A percentile compares a stretch with the other conserved stretches of the same genome.
phyloP scores from a whole-genome alignment of 2,888 invertebrate species.

The Aplocera efformata region DNA sequence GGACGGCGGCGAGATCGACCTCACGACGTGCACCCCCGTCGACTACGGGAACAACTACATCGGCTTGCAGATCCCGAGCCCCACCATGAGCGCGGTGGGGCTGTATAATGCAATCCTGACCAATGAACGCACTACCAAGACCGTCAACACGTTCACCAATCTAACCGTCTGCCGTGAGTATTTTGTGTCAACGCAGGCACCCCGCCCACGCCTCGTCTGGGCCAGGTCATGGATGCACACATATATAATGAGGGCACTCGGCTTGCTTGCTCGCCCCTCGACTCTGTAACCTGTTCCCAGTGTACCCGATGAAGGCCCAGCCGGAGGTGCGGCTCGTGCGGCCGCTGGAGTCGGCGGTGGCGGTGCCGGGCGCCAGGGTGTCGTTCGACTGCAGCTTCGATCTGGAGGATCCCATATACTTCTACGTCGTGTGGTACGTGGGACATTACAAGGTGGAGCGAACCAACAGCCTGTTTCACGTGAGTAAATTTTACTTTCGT shows the following conservation, averaged over 20 bases:
- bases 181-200: too few relatives aligned
- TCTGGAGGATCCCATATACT: conserved; percentile 27
- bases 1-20: conserved; percentile 19
- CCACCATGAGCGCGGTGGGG: conserved; percentile 21
- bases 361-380: conserved; percentile 33
- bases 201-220: too few relatives aligned
- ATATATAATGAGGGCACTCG: too few relatives aligned
- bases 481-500: conserved; percentile 30
- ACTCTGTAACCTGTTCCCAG: too few relatives aligned
- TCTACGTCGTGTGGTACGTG: conserved; percentile 38
- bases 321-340: conserved; percentile 20
- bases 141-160: conserved; percentile 18
- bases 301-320: not conserved
- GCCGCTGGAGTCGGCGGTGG: conserved; percentile 29
- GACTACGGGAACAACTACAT: conserved; percentile 32
- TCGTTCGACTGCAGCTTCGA: conserved; percentile 32
- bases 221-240: too few relatives aligned
- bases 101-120: conserved; percentile 29
- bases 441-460: conserved; percentile 36
- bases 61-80: conserved; percentile 27
- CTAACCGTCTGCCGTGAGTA: conserved; percentile 34
- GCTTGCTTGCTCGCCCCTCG: too few relatives aligned
- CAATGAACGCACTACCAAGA: conserved; percentile 19
- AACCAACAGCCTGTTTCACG: conserved; percentile 37
- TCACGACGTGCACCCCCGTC: conserved; percentile 14